Percentiles rank a stretch among this genome's conserved stretches.
phyloP scores from a whole-genome alignment of 1,140 invertebrate species.

The Phortica variegata region DNA sequence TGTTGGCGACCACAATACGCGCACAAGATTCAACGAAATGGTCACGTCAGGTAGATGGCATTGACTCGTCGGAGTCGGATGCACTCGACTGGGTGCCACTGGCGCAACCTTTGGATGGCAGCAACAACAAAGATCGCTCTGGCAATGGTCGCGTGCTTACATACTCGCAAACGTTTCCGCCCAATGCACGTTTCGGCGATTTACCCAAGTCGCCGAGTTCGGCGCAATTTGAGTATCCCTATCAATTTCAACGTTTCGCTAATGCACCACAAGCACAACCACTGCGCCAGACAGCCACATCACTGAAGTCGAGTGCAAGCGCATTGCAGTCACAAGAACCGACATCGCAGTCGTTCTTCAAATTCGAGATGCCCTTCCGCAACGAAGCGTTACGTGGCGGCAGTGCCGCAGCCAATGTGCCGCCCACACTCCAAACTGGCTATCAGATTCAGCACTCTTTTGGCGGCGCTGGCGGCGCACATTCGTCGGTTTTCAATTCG shows the following conservation, averaged over 20 bases:
- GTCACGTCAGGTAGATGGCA: conserved; percentile 46
- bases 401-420: conserved; percentile 18
- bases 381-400: conserved; percentile 20
- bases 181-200: conserved; percentile 41
- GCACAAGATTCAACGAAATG: conserved; percentile 41
- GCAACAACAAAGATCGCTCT: conserved; percentile 41
- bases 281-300: conserved; percentile 19
- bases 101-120: conserved; percentile 39
- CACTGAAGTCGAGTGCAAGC: conserved; percentile 14
- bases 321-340: conserved; percentile 31
- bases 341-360: conserved; percentile 54
- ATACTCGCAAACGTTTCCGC: conserved; percentile 50
- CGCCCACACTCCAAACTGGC: conserved; percentile 43
- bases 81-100: conserved; percentile 48
- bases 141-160: conserved; percentile 47
- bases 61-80: conserved; percentile 27
- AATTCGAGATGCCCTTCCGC: conserved; percentile 55
- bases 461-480: conserved; percentile 23
- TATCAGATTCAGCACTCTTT: conserved; percentile 53
- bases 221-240: conserved; percentile 43
- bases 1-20: conserved; percentile 21
- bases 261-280: conserved; percentile 33
- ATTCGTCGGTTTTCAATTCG: conserved; percentile 43
- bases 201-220: conserved; percentile 25
- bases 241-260: conserved; percentile 39